A percentile compares a stretch with the other conserved stretches of the same genome.
Conservation (phyloP, 1,140 invertebrate genomes). For the Steinernema khuongi region DNA sequence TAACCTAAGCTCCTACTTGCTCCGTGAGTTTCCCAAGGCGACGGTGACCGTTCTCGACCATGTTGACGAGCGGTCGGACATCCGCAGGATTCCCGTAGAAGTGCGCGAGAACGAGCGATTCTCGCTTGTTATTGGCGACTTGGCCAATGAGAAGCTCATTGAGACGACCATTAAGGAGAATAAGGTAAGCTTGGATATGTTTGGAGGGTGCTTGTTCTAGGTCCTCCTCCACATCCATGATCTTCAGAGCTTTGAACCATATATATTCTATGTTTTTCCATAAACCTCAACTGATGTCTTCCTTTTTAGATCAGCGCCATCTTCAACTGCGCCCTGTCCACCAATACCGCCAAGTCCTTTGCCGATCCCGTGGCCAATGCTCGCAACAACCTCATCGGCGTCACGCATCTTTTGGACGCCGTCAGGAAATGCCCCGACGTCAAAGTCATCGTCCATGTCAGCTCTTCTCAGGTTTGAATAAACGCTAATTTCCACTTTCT, state of each 20-base stretch:
- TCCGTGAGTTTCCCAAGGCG: neutral
- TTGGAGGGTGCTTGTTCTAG: conserved; percentile 2
- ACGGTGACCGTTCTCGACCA: conserved; percentile 24
- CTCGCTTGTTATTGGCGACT: conserved; percentile 2
- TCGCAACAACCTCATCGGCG: conserved; percentile 16
- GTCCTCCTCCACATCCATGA: neutral
- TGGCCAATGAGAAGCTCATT: conserved; percentile 18
- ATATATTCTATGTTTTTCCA: too few relatives aligned
- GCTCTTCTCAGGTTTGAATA: neutral
- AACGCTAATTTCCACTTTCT: neutral
- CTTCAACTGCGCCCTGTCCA: conserved; percentile 9
- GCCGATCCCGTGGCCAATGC: neutral
- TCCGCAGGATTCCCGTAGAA: neutral
- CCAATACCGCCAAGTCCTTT: neutral
- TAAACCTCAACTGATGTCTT: neutral
- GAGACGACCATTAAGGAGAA: neutral
- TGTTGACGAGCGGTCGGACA: neutral
- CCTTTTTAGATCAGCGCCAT: neutral
- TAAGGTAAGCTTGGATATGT: conserved; percentile 3
- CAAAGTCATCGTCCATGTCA: conserved; percentile 21
- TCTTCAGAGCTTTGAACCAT: conserved; percentile 3
- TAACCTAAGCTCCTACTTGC: neutral
- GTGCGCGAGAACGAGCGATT: neutral
- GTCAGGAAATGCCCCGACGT: conserved; percentile 3
- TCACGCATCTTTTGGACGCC: conserved; percentile 27